Evolutionary conservation across 2,888 invertebrate species (phyloP).

Genomic region (Drosophila kokeensis): DNA sequence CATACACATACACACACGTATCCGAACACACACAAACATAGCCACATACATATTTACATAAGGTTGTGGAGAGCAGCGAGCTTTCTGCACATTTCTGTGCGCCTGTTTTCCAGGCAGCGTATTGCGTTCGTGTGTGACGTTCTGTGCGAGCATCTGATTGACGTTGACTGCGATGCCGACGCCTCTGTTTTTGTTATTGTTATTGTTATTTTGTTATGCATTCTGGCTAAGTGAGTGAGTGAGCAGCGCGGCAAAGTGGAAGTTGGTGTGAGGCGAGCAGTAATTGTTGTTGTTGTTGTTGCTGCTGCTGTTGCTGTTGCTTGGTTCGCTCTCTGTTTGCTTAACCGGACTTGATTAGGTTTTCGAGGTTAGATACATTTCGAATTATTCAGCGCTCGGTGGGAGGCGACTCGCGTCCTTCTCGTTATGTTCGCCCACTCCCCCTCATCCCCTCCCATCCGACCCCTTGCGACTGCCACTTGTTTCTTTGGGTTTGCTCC

Average conservation of each 20-base stretch:
- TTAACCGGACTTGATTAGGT: constrained; percentile 82
- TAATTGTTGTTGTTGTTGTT: constrained; percentile 38
- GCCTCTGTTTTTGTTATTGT: constrained; percentile 18
- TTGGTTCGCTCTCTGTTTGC: constrained; percentile 59
- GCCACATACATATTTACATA: background rate
- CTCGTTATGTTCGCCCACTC: too few relatives aligned
- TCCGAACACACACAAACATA: constrained; percentile 7
- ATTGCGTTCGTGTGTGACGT: constrained; percentile 84
- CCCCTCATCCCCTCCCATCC: background rate
- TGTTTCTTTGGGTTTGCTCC: constrained; percentile 34
- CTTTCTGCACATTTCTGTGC: constrained; percentile 57
- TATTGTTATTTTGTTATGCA: constrained; percentile 12
- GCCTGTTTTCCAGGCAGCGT: constrained; percentile 82
- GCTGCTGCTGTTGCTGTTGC: constrained; percentile 19
- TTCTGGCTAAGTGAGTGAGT: constrained; percentile 19
- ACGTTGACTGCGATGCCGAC: constrained; percentile 54
- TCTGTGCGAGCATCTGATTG: constrained; percentile 72
- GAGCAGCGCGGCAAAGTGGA: background rate
- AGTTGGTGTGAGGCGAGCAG: constrained; percentile 3
- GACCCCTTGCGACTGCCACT: constrained; percentile 31
- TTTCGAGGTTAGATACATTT: constrained; percentile 82
- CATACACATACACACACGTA: constrained; percentile 29
- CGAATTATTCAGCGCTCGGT: constrained; percentile 76
- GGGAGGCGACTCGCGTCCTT: constrained; percentile 21
- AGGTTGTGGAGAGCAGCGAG: constrained; percentile 15